phyloP scores from a whole-genome alignment of 53 echinoderm and acorn worm genomes.

The Luidia sarsii region DNA sequence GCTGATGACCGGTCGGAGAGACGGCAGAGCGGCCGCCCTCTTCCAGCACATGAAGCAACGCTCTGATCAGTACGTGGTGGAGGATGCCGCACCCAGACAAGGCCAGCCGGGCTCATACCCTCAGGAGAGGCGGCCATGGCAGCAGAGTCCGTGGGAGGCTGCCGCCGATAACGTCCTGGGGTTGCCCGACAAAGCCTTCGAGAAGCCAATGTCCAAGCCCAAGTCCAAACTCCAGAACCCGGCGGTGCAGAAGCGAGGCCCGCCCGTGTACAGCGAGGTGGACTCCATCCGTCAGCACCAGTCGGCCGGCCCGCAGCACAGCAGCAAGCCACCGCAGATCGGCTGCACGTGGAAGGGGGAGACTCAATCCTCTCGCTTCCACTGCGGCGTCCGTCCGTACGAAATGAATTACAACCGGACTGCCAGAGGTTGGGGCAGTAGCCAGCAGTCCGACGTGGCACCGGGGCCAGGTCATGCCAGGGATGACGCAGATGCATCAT shows the following conservation, averaged over 20 bases:
- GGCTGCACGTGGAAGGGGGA: constrained; percentile 66
- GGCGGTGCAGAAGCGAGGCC: constrained; percentile 8
- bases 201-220: constrained; percentile 29
- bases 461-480: neutral
- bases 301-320: neutral
- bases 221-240: constrained; percentile 42
- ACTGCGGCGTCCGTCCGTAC: constrained; percentile 67
- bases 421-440: constrained; percentile 60
- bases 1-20: constrained; percentile 56
- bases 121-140: neutral
- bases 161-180: constrained; percentile 39
- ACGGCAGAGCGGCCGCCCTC: constrained; percentile 70
- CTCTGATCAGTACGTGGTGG: constrained; percentile 71
- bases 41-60: constrained; percentile 64
- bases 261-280: constrained; percentile 47
- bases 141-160: constrained; percentile 57
- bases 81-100: constrained; percentile 50
- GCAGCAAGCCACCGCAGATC: constrained; percentile 18
- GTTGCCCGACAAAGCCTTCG: constrained; percentile 45
- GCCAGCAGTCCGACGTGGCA: no score
- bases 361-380: constrained; percentile 44
- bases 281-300: constrained; percentile 51
- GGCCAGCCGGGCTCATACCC: neutral
- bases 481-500: constrained; percentile 5
- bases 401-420: constrained; percentile 73